Percentiles rank a stretch among this genome's conserved stretches.
These are phyloP conservation scores for Dynastes hyllus DNA, from an alignment of 2,888 invertebrate genomes.

Conservation along the genomic window DNA sequence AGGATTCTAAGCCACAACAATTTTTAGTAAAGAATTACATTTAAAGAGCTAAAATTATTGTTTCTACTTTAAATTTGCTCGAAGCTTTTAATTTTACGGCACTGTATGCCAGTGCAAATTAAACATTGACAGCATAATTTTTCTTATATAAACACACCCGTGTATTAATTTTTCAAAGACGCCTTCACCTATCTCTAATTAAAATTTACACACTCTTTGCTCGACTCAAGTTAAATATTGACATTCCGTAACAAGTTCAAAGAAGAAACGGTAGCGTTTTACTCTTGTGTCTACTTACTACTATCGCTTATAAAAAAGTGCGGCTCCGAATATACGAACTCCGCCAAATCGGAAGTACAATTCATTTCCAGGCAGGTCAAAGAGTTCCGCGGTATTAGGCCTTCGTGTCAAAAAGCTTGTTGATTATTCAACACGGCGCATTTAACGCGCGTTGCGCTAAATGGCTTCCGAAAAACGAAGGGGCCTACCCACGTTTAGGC, in stretches of 20 bases:
- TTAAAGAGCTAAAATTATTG: no score
- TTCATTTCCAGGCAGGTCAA: conserved; percentile 17
- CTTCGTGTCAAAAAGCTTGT: conserved; percentile 20
- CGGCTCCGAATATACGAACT: background rate
- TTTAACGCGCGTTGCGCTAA: conserved; percentile 18
- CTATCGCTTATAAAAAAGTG: background rate
- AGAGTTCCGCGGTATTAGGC: background rate
- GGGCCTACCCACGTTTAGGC: background rate
- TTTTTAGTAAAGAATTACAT: no score
- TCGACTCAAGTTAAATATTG: conserved; percentile 17
- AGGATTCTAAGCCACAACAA: no score
- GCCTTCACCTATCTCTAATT: background rate
- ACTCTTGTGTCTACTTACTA: background rate
- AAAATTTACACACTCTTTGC: background rate
- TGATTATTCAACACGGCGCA: conserved; percentile 31
- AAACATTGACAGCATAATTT: no score
- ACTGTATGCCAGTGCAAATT: no score
- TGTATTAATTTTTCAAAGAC: no score
- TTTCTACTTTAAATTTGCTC: no score
- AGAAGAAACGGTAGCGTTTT: background rate
- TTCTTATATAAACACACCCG: no score
- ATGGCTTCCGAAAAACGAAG: background rate
- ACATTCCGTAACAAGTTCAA: background rate
- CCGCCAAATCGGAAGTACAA: background rate
- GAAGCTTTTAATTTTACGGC: no score